These are phyloP conservation scores for Andrena fulva DNA, from an alignment of 2,888 invertebrate species.

Conservation along the genomic window DNA sequence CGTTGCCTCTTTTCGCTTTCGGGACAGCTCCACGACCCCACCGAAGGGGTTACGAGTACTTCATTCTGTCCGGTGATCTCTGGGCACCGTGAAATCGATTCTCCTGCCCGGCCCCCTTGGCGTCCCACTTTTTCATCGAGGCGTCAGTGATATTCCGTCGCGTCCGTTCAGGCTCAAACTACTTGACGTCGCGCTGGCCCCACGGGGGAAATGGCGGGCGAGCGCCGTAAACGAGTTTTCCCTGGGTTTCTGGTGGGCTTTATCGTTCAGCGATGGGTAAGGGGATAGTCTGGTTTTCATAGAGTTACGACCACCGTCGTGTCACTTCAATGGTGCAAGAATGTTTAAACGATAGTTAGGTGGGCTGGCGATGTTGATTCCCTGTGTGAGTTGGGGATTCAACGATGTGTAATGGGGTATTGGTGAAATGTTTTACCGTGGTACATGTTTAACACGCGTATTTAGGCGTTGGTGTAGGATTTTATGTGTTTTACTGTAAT, in stretches of 20 bases:
- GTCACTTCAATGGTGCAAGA: no score
- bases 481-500: no score
- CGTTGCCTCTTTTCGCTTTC: slow-evolving; percentile 60
- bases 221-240: not conserved
- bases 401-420: no score
- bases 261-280: not conserved
- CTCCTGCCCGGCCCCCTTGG: not conserved
- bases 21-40: slow-evolving; percentile 40
- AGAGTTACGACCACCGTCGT: not conserved
- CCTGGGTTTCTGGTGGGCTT: not conserved
- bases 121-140: slow-evolving; percentile 1
- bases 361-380: no score
- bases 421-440: no score
- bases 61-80: slow-evolving; percentile 12
- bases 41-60: slow-evolving; percentile 34
- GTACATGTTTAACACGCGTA: no score
- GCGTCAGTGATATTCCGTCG: not conserved
- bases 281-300: not conserved
- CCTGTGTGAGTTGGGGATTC: no score
- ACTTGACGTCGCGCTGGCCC: not conserved
- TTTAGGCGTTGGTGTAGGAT: no score
- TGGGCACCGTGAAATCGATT: slow-evolving; percentile 28
- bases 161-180: slow-evolving; percentile 5
- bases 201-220: not conserved
- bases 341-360: no score